phyloP scores from a whole-genome alignment of 2,888 invertebrate genomes.

The Nomada ferruginata region DNA sequence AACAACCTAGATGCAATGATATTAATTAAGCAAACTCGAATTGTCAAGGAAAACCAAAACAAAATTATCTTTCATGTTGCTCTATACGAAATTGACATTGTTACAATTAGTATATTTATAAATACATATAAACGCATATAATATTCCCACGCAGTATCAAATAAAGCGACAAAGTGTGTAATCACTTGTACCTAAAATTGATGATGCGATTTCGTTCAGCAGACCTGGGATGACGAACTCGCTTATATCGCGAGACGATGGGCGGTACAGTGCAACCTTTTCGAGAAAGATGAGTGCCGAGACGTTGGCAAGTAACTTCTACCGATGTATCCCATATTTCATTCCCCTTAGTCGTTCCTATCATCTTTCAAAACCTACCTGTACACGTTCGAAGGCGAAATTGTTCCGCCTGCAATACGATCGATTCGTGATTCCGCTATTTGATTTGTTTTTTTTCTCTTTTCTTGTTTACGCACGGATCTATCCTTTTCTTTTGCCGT shows the following conservation, averaged over 20 bases:
- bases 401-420: slow-evolving; percentile 38
- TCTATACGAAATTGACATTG: no score
- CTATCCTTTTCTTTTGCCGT: neutral
- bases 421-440: neutral
- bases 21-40: no score
- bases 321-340: slow-evolving; percentile 65
- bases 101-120: no score
- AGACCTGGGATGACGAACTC: slow-evolving; percentile 84
- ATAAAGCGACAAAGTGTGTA: neutral
- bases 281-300: slow-evolving; percentile 83
- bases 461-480: neutral
- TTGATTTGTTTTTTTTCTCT: neutral
- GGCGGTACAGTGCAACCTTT: slow-evolving; percentile 84
- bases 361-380: slow-evolving; percentile 67
- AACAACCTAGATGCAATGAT: no score
- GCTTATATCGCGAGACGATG: slow-evolving; percentile 83
- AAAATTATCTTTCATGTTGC: no score
- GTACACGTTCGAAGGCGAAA: slow-evolving; percentile 47
- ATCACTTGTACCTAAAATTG: slow-evolving; percentile 16
- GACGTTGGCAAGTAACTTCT: slow-evolving; percentile 80
- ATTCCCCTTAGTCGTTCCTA: slow-evolving; percentile 41
- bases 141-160: neutral
- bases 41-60: no score
- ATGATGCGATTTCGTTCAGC: slow-evolving; percentile 53
- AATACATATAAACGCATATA: neutral